Evolutionary conservation across 1,140 invertebrate genomes (phyloP).

Genomic region (Pseudomyrmex cubaensis): DNA sequence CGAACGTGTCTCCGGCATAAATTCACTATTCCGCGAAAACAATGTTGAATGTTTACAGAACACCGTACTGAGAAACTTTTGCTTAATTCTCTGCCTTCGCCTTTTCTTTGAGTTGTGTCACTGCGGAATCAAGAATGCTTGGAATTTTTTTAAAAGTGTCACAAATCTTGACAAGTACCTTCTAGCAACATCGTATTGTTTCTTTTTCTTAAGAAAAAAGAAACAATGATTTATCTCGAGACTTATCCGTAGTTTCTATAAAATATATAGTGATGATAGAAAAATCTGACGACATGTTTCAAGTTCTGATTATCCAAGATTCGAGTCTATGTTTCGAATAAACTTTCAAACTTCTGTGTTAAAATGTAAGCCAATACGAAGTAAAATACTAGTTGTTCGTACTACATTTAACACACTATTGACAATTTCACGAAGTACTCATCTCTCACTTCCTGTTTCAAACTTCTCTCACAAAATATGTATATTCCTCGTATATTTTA

Average conservation of each 20-base stretch:
- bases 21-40: slow-evolving; percentile 33
- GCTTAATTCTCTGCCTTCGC: slow-evolving; percentile 10
- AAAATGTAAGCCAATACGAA: too few relatives aligned
- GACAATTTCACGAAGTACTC: too few relatives aligned
- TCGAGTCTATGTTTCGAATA: too few relatives aligned
- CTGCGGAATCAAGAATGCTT: slow-evolving; percentile 13
- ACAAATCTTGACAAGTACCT: neutral
- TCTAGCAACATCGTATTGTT: neutral
- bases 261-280: neutral
- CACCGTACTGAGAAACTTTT: slow-evolving; percentile 25
- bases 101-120: slow-evolving; percentile 1
- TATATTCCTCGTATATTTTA: too few relatives aligned
- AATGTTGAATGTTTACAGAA: slow-evolving; percentile 36
- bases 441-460: too few relatives aligned
- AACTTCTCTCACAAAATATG: neutral
- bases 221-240: neutral
- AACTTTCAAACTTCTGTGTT: too few relatives aligned
- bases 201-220: neutral
- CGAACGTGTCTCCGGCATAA: slow-evolving; percentile 45
- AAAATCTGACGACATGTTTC: neutral
- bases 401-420: too few relatives aligned
- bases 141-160: slow-evolving; percentile 7
- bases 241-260: neutral
- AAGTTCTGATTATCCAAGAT: neutral
- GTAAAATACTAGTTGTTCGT: too few relatives aligned